Conservation (phyloP, 2,113 vertebrate species). For the Archilochus colubris region DNA sequence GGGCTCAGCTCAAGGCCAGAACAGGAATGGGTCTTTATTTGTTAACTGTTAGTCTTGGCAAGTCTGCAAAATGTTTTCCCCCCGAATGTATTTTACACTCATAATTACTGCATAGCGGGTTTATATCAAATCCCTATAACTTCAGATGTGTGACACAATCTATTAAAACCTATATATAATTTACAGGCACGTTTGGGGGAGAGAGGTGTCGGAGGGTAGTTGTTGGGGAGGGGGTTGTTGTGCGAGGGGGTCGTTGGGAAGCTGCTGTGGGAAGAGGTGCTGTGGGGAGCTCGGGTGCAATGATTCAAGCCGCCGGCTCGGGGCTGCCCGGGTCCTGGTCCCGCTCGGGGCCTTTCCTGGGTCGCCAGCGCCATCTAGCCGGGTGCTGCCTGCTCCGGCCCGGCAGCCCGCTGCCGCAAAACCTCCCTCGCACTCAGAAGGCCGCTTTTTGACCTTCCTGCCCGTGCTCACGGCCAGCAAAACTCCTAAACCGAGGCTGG, state of each 20-base stretch:
- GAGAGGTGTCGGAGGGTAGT: not conserved
- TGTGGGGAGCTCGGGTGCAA: too few relatives aligned
- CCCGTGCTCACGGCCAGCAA: not conserved
- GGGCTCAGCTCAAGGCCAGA: constrained; percentile 49
- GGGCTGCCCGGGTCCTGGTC: not conserved
- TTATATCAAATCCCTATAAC: constrained; percentile 58
- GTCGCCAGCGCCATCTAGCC: constrained; percentile 82
- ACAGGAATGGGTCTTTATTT: constrained; percentile 45
- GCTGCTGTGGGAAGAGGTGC: not conserved
- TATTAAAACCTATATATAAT: constrained; percentile 18
- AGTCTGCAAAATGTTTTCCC: constrained; percentile 22
- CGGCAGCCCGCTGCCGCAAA: not conserved
- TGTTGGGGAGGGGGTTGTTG: too few relatives aligned
- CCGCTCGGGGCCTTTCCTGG: constrained; percentile 57
- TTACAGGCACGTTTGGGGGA: not conserved
- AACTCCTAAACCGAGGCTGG: not conserved
- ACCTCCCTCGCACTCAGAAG: not conserved
- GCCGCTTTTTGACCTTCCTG: not conserved
- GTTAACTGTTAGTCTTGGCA: constrained; percentile 58
- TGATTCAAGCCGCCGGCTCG: too few relatives aligned
- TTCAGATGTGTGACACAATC: constrained; percentile 44
- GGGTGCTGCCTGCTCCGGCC: not conserved
- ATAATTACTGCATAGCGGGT: constrained; percentile 56
- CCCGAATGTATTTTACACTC: constrained; percentile 63
- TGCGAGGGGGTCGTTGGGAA: not conserved